These are phyloP conservation scores for Leptopilina drosophilae DNA, from an alignment of 2,888 invertebrate genomes.

Conservation along the genomic window DNA sequence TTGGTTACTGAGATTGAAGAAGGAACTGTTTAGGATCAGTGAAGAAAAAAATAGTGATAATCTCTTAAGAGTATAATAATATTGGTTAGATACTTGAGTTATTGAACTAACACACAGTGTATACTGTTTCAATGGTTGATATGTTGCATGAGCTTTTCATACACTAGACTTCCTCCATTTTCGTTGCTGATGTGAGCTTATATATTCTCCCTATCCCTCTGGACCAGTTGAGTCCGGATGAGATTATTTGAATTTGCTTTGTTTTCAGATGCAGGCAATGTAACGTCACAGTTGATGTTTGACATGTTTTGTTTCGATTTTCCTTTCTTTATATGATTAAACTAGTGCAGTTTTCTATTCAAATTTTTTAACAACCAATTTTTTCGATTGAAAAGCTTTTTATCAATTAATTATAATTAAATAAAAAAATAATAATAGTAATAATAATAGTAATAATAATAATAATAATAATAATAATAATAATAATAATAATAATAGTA, in stretches of 20 bases:
- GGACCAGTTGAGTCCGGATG: conserved; percentile 11
- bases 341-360: no score
- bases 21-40: conserved; percentile 64
- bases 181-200: conserved; percentile 12
- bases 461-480: no score
- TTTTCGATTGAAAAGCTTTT: no score
- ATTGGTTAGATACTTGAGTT: conserved; percentile 57
- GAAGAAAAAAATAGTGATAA: conserved; percentile 66
- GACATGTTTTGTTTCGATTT: neutral
- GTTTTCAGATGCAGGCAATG: neutral
- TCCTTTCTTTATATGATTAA: neutral
- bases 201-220: neutral
- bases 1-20: neutral
- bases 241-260: conserved; percentile 33
- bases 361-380: no score
- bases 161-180: conserved; percentile 33
- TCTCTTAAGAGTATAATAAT: conserved; percentile 64
- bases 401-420: no score
- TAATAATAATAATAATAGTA: no score
- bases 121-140: conserved; percentile 3
- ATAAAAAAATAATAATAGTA: no score
- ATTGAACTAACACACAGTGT: neutral
- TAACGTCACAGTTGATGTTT: neutral
- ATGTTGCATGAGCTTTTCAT: conserved; percentile 12
- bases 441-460: no score